Base-by-base conservation (phyloP, 1,140 invertebrate genomes). In the Rhagoletis zephyria region DNA sequence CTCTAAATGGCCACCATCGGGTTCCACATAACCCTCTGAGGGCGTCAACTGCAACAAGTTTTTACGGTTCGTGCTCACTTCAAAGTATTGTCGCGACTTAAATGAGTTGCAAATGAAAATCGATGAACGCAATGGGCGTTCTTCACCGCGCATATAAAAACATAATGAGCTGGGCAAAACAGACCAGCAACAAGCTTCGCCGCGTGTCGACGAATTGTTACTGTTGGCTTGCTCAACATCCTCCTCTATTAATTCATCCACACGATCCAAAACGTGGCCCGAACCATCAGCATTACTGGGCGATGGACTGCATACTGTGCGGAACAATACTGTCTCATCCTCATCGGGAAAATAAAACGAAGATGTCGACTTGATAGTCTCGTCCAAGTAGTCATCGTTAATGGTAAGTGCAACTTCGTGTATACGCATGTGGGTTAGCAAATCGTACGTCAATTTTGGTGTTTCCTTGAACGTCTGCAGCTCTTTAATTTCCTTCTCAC, bases 351-450 rank as follows among this genome's bases (percentile, higher is more conserved):
- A 74, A 40, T 89, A 90, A 9, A 93, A 61, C 7, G 90, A 88
- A 6, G 90, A 91, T 4, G 90, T 90, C 2, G 88, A 89, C 6
- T 93, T 91, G 3, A 88, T 89, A 0, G 92, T 91, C 42, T 93
- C 91, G 70, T 93, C 92, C 63, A 93, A 89, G 16, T 87, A 59
- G 16, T 48, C 87, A 48, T 90, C 90, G 87, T 93, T 93, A 0
- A 93, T 85, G 0, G 92, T 93, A 6, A 93, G 77, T 1, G 90
- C 90, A 30, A 93, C 90, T 89, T 93, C 92, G n/a, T 91, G 90
- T 10, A 91, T 92, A 5, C 90, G 89, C 42, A 93, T 89, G 10
- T 88, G 87, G 4, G 91, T 90, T 1, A 91, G 86, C 87, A 93
- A 67, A 60, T 93, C 92, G n/a, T 90, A 87, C 30, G 91, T 90